Conservation (phyloP, 2,888 invertebrate species). For the Drosophila formosana region DNA sequence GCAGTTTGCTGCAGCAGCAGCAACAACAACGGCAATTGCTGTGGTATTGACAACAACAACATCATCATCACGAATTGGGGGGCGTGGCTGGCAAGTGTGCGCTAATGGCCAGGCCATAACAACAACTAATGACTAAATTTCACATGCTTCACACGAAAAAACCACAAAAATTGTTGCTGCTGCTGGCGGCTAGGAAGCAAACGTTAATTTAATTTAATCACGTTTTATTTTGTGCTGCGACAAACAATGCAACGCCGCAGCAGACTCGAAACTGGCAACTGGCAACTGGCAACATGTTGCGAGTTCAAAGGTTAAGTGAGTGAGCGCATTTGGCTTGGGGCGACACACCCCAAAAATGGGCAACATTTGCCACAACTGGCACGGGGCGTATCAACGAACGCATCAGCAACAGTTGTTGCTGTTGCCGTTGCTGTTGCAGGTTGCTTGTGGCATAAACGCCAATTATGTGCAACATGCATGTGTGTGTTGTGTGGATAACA, state of each 20-base stretch:
- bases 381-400: conserved; percentile 70
- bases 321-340: conserved; percentile 76
- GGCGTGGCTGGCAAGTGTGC: conserved; percentile 73
- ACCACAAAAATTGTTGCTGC: conserved; percentile 23
- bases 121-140: conserved; percentile 79
- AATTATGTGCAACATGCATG: conserved; percentile 71
- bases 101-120: conserved; percentile 70
- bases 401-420: conserved; percentile 67
- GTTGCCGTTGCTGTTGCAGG: conserved; percentile 56
- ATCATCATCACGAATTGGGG: conserved; percentile 49
- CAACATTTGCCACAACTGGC: conserved; percentile 57
- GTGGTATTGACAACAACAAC: conserved; percentile 33
- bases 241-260: conserved; percentile 60
- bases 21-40: conserved; percentile 15
- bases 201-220: conserved; percentile 79
- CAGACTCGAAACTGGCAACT: conserved; percentile 7
- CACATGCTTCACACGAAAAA: conserved; percentile 53
- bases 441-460: conserved; percentile 78
- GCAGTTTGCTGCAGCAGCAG: conserved; percentile 21
- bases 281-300: conserved; percentile 41
- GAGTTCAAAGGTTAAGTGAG: conserved; percentile 80
- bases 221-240: conserved; percentile 66
- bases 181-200: conserved; percentile 69
- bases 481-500: conserved; percentile 32
- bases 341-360: conserved; percentile 72